phyloP scores from a whole-genome alignment of 1,140 invertebrate species.

The Camponotus floridanus region DNA sequence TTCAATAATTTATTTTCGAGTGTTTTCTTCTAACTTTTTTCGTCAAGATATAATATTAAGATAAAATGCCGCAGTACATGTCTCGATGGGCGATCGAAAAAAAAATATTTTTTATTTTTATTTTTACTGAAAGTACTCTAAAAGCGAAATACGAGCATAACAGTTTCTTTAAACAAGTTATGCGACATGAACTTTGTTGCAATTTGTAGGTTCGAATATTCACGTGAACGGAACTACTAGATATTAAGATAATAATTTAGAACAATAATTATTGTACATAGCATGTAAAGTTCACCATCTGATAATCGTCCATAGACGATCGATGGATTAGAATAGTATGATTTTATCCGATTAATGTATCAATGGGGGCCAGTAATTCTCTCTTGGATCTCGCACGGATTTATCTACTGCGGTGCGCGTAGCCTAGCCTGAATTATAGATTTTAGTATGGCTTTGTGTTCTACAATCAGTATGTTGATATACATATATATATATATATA shows the following conservation, averaged over 20 bases:
- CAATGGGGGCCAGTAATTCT: constrained; percentile 87
- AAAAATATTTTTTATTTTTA: constrained; percentile 42
- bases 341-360: constrained; percentile 77
- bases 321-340: constrained; percentile 61
- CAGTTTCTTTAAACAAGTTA: background rate
- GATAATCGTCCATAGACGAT: constrained; percentile 32
- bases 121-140: constrained; percentile 5
- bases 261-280: constrained; percentile 76
- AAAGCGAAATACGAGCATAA: constrained; percentile 24
- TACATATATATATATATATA: background rate
- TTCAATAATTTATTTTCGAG: constrained; percentile 20
- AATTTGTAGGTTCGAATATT: constrained; percentile 45
- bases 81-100: constrained; percentile 18
- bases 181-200: background rate
- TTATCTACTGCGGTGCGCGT: constrained; percentile 82
- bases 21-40: background rate
- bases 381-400: constrained; percentile 85
- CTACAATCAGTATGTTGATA: background rate
- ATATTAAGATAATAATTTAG: constrained; percentile 66
- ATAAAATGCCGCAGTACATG: constrained; percentile 2
- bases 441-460: constrained; percentile 23
- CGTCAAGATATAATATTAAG: background rate
- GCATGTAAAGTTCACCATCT: constrained; percentile 69
- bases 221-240: constrained; percentile 76
- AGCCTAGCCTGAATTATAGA: constrained; percentile 62